Percentiles rank a stretch among this genome's conserved stretches.
phyloP scores from a whole-genome alignment of 2,888 invertebrate genomes.

The Rhagonycha fulva region DNA sequence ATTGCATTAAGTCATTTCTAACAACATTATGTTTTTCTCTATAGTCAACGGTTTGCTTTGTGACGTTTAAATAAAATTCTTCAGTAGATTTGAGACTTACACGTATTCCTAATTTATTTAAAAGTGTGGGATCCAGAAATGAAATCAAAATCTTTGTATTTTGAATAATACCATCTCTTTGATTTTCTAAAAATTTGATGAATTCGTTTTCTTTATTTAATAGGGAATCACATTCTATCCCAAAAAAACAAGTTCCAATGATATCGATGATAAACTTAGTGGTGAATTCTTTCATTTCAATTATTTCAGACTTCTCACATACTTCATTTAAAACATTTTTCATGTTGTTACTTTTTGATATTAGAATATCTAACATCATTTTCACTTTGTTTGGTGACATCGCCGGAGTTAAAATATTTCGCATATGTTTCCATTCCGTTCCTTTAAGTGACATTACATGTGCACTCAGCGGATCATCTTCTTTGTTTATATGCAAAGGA shows the following conservation, averaged over 20 bases:
- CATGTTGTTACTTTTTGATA: conserved; percentile 46
- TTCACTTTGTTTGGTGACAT: conserved; percentile 59
- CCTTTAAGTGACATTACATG: conserved; percentile 52
- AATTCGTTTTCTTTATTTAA: conserved; percentile 46
- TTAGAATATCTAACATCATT: conserved; percentile 54
- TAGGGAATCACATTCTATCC: conserved; percentile 54
- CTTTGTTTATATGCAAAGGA: conserved; percentile 50
- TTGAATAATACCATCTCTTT: conserved; percentile 29
- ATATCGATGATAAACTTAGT: conserved; percentile 51
- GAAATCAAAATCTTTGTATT: not conserved
- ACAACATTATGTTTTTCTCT: not conserved
- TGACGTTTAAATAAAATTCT: conserved; percentile 1
- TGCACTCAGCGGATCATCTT: conserved; percentile 50
- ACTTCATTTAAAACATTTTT: conserved; percentile 31
- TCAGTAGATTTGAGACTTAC: not conserved
- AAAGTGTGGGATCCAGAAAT: not conserved
- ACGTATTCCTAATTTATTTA: not conserved
- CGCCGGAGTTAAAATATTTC: conserved; percentile 57
- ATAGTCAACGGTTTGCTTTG: not conserved
- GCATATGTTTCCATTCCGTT: conserved; percentile 56
- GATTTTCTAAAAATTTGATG: conserved; percentile 39
- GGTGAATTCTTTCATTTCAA: conserved; percentile 37
- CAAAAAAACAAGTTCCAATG: conserved; percentile 51
- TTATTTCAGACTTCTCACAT: not conserved
- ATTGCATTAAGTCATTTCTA: conserved; percentile 6